phyloP scores from a whole-genome alignment of 2,888 invertebrate genomes.

The Molorchus minor region DNA sequence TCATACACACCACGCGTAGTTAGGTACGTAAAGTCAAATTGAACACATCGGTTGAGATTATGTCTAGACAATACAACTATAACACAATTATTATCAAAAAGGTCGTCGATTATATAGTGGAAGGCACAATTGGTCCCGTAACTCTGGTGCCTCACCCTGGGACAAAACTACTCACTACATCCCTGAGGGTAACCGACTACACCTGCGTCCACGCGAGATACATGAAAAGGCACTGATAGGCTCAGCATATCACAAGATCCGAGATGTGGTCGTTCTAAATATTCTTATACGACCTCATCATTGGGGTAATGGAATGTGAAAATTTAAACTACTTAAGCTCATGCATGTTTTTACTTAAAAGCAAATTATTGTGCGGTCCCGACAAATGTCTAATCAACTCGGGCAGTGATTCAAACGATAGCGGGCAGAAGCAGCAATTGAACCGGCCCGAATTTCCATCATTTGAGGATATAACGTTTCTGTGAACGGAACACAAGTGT shows the following conservation, averaged over 20 bases:
- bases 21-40: slow-evolving; percentile 61
- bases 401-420: slow-evolving; percentile 85
- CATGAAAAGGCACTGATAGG: slow-evolving; percentile 51
- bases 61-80: slow-evolving; percentile 52
- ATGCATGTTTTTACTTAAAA: slow-evolving; percentile 87
- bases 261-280: slow-evolving; percentile 51
- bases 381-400: slow-evolving; percentile 88
- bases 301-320: slow-evolving; percentile 48
- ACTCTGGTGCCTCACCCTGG: slow-evolving; percentile 47
- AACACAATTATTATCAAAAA: slow-evolving; percentile 48
- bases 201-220: slow-evolving; percentile 46
- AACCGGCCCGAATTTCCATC: slow-evolving; percentile 79
- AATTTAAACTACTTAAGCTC: slow-evolving; percentile 59
- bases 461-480: slow-evolving; percentile 86
- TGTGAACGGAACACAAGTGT: slow-evolving; percentile 88
- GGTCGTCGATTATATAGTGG: slow-evolving; percentile 47
- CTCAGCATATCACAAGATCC: slow-evolving; percentile 51
- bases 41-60: slow-evolving; percentile 62
- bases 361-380: slow-evolving; percentile 87
- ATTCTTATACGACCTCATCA: slow-evolving; percentile 51
- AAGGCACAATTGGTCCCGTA: slow-evolving; percentile 50
- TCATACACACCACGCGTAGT: slow-evolving; percentile 60
- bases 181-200: slow-evolving; percentile 56
- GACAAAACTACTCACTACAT: slow-evolving; percentile 48
- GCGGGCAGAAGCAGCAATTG: slow-evolving; percentile 88